Conservation (phyloP, 2,113 vertebrate genomes). For the Planiliza haematocheilus region DNA sequence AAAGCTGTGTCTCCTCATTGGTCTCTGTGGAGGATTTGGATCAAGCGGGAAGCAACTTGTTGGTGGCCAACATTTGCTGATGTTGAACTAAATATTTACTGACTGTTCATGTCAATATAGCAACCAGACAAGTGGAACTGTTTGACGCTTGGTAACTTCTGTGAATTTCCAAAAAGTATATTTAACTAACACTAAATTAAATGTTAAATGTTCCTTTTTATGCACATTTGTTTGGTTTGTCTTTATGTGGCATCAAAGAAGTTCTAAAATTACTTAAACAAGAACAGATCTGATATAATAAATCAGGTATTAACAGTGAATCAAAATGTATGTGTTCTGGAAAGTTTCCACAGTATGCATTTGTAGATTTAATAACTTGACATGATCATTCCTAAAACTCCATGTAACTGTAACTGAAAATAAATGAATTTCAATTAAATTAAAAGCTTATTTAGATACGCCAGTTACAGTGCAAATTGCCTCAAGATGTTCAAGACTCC, state of each 20-base stretch:
- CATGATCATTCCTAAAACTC: too few relatives aligned
- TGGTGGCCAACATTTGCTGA: not conserved
- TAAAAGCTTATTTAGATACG: too few relatives aligned
- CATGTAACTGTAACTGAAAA: too few relatives aligned
- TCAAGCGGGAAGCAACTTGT: not conserved
- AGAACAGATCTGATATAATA: too few relatives aligned
- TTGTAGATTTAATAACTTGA: too few relatives aligned
- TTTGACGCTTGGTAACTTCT: not conserved
- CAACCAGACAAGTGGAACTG: not conserved
- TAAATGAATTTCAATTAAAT: too few relatives aligned
- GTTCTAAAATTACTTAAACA: too few relatives aligned
- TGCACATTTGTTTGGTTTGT: not conserved
- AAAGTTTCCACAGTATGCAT: too few relatives aligned
- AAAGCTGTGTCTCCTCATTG: slow-evolving; percentile 12
- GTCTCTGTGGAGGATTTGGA: slow-evolving; percentile 24
- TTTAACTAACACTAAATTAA: not conserved
- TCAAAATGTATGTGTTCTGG: too few relatives aligned
- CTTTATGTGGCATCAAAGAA: not conserved
- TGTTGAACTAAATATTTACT: slow-evolving; percentile 32
- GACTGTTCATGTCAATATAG: not conserved
- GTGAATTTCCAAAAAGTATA: not conserved
- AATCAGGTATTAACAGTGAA: too few relatives aligned
- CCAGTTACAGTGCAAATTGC: too few relatives aligned
- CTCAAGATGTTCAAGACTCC: too few relatives aligned
- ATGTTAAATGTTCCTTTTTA: not conserved